A percentile compares a stretch with the other conserved stretches of the same genome.
Conservation (phyloP, 2,888 invertebrate genomes). For the Pristionchus entomophagus region DNA sequence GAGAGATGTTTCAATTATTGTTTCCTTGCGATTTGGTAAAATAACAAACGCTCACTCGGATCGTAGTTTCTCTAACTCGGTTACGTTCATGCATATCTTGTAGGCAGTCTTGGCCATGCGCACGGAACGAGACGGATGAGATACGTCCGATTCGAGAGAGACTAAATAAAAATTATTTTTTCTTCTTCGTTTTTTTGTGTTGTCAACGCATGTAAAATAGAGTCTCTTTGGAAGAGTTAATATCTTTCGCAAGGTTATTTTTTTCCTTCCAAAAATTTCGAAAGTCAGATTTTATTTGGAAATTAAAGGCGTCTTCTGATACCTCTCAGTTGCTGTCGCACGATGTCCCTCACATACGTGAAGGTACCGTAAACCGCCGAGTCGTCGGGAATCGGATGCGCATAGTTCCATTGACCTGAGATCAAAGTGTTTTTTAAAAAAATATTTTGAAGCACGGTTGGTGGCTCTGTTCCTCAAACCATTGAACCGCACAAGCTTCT, state of each 20-base stretch:
- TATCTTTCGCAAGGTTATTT: too few relatives aligned
- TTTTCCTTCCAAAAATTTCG: too few relatives aligned
- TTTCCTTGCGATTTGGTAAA: too few relatives aligned
- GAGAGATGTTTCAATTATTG: too few relatives aligned
- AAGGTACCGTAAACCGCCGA: constrained; percentile 57
- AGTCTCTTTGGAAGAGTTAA: too few relatives aligned
- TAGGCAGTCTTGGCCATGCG: constrained; percentile 51
- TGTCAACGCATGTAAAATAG: too few relatives aligned
- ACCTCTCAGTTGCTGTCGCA: constrained; percentile 56
- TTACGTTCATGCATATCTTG: constrained; percentile 54
- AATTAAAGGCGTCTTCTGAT: too few relatives aligned
- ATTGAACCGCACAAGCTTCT: too few relatives aligned
- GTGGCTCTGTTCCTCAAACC: too few relatives aligned
- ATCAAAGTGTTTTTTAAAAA: too few relatives aligned
- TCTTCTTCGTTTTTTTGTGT: not conserved
- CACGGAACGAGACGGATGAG: constrained; percentile 42
- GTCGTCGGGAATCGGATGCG: constrained; percentile 64
- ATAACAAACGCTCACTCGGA: constrained; percentile 54
- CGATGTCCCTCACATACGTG: constrained; percentile 53
- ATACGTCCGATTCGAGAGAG: constrained; percentile 47
- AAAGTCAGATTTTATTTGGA: too few relatives aligned
- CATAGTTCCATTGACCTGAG: constrained; percentile 54
- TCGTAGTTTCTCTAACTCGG: constrained; percentile 46
- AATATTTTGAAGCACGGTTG: too few relatives aligned
- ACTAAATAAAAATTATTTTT: constrained; percentile 49